These are phyloP conservation scores for Stomatorhinus ivindoensis DNA, from an alignment of 2,113 vertebrate genomes.

Conservation along the genomic window DNA sequence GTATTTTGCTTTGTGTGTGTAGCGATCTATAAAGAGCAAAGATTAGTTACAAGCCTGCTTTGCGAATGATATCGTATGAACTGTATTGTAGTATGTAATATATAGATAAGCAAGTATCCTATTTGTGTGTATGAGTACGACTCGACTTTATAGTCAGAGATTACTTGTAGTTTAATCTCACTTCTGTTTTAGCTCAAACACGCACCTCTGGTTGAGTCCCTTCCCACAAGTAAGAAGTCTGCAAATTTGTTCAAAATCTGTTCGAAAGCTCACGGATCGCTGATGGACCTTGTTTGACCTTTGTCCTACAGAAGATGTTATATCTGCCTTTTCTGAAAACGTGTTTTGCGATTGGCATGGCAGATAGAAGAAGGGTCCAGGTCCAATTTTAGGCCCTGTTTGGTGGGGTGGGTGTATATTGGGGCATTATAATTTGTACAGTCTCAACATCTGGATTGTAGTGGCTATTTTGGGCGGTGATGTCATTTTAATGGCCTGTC, in stretches of 20 bases:
- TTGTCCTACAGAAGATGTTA: not conserved
- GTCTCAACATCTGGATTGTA: not conserved
- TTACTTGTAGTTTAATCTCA: not conserved
- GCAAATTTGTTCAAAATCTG: not conserved
- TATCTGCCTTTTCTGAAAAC: not conserved
- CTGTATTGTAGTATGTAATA: not conserved
- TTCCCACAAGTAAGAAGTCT: not conserved
- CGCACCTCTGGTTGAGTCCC: not conserved
- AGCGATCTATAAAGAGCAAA: not conserved
- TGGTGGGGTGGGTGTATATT: not conserved
- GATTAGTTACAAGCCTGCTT: not conserved
- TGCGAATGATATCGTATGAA: not conserved
- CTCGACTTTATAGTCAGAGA: not conserved
- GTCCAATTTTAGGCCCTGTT: not conserved
- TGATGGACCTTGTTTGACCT: not conserved
- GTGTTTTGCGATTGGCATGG: not conserved
- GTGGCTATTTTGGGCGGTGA: not conserved
- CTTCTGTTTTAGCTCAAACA: not conserved
- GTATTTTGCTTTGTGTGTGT: not conserved
- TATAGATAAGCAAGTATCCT: not conserved
- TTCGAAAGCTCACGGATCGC: not conserved
- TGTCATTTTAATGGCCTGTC: constrained; percentile 33
- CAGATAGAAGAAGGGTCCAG: not conserved
- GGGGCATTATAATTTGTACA: not conserved
- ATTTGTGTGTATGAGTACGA: not conserved